Evolutionary conservation across 2,113 vertebrate genomes (phyloP), one percentile per base, ranked within the genome.

Genomic region (Peromyscus leucopus): DNA sequence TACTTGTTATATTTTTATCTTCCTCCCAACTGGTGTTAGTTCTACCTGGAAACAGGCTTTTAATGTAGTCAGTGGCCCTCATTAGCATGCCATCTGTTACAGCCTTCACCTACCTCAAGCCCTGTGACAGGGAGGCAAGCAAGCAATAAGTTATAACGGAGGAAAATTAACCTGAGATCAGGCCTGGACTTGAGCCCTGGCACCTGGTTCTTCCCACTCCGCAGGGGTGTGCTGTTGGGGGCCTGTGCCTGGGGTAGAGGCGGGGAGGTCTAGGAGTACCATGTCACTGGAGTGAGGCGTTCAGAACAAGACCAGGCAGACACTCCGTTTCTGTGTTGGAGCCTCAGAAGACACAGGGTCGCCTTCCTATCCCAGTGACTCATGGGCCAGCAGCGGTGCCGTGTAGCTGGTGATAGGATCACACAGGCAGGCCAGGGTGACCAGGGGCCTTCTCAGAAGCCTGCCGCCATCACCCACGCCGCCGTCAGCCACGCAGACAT

Each of bases 231-330:
- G 21, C 65, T 16, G 0, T 24, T 46, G 22, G 11, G 10, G 67
- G 48, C 6, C 88, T 36, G 63, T 51, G 51, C 13, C 85, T 55
- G 74, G 79, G 65, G 42, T 6, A 28, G 28, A 7, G 69, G 65
- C 19, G 0, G 16, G 13, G 28, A 57, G 65, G 12, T 13, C 9
- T 0, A 17, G 59, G 65, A 71, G 26, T 1, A 1, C 8, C 0
- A 0, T 6, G 13, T 19, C 46, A 31, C 15, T 51, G 36, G 51
- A 67, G 22, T 10, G 31, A 26, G 75, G 12, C 3, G 8, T 19
- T 42, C 75, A 79, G 24, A 59, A 12, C 51, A 21, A 33, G 78
- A 61, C 1, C 61, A 36, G 22, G 82, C n/a, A 17, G 82, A 71
- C 16, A 42, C 9, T 10, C 36, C 42, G 31, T 76, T 48, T 63